Base-by-base conservation (phyloP, 2,113 vertebrate species). In the Saguinus midas region DNA sequence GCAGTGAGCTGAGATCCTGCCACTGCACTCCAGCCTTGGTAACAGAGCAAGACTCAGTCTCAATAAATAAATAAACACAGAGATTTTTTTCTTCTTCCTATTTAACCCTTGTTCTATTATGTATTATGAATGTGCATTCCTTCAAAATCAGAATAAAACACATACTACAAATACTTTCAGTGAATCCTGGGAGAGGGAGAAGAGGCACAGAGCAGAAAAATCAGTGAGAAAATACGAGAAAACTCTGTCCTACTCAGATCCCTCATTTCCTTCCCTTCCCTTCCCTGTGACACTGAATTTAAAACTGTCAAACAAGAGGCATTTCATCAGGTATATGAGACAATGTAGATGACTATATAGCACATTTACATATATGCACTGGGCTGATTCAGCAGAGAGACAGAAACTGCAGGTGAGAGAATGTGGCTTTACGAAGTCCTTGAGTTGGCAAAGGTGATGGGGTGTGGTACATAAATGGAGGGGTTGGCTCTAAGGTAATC, bases 141-240 rank as follows among this genome's bases (percentile, higher is more conserved):
- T 89, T 85, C 75, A 87, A 92, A 87, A 40, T 92, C 37, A 90
- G 52, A 92, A 92, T 80, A n/a, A 64, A 90, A 81, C 29, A 48
- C 1, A 64, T 68, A 32, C 29, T 93, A 43, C 81, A 96, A 94
- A 55, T 89, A 72, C 73, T 64, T 92, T 80, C 87, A 79, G 90
- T 48, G 40, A 83, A 87, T 61, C 5, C 61, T 79, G 10, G 29
- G 13, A 82, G 25, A 87, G 12, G 9, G 23, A 73, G 27, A 50
- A 68, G 18, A 96, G n/a, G 45, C 10, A 83, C 18, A 50, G 32
- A 84, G 18, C 48, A 91, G 9, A 94, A n/a, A 87, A 70, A 66
- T 73, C 20, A 45, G 52, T 79, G 45, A 95, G 40, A 86, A 94
- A 89, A 89, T 23, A 87, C 12, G 80, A 76, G 64, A 79, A 96